A percentile compares a stretch with the other conserved stretches of the same genome.
Conservation (phyloP, 2,797 vertebrate genomes). For the Loris lydekkerianus region DNA sequence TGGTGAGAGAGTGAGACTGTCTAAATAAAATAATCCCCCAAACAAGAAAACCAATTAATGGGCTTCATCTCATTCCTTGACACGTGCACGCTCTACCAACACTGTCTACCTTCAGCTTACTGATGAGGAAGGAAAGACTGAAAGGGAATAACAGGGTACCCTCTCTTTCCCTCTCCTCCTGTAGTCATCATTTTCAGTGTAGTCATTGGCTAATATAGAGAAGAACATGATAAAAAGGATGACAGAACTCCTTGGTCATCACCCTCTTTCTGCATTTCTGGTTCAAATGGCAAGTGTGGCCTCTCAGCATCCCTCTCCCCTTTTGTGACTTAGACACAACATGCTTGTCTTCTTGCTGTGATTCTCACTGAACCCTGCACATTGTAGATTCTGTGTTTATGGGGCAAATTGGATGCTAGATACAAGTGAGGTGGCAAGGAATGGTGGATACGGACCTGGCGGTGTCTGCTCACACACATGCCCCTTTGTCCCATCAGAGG, state of each 20-base stretch:
- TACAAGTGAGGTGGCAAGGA: background rate
- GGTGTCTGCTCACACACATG: background rate
- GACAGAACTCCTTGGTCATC: background rate
- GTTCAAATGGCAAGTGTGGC: background rate
- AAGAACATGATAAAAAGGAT: background rate
- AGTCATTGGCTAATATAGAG: background rate
- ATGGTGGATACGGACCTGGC: background rate
- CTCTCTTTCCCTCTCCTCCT: background rate
- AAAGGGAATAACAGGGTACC: background rate
- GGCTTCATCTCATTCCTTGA: background rate
- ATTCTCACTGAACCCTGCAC: background rate
- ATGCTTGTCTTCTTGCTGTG: background rate
- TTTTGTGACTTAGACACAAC: background rate
- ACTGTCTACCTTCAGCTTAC: background rate
- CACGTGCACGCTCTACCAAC: rapidly evolving
- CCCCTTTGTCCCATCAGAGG: background rate
- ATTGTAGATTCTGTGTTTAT: background rate
- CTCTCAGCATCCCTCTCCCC: background rate
- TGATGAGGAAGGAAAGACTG: background rate
- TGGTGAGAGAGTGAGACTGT: no score
- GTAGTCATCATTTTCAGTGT: rapidly evolving
- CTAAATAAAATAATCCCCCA: no score
- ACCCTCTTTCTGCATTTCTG: background rate
- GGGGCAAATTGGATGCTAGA: background rate
- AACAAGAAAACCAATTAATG: no score